These are phyloP conservation scores for Psettodes erumei DNA, from an alignment of 2,113 vertebrate genomes.

Conservation along the genomic window DNA sequence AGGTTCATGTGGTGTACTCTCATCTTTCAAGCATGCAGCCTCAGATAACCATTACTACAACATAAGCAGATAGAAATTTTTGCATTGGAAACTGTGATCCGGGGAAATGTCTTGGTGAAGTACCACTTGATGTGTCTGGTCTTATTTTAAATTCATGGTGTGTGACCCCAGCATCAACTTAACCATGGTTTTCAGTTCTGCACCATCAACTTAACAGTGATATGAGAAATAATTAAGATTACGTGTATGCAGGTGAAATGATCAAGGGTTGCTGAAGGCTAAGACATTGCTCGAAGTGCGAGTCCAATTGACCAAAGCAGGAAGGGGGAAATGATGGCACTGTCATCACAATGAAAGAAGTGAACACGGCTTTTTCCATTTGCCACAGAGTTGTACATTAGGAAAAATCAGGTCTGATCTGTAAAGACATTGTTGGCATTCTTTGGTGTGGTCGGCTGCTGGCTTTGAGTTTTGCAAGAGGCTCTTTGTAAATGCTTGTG, in stretches of 20 bases:
- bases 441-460: neutral
- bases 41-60: constrained; percentile 15
- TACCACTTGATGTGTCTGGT: constrained; percentile 2
- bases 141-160: constrained; percentile 11
- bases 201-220: neutral
- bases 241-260: neutral
- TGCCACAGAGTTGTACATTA: neutral
- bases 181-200: neutral
- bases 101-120: constrained; percentile 8
- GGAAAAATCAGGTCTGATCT: neutral
- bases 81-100: constrained; percentile 24
- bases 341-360: neutral
- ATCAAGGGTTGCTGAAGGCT: neutral
- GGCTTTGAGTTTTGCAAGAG: constrained; percentile 8
- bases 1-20: constrained; percentile 22
- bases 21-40: constrained; percentile 35
- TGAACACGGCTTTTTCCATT: neutral
- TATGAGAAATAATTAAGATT: neutral
- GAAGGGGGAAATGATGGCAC: neutral
- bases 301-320: neutral
- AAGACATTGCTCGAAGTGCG: neutral
- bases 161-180: constrained; percentile 5
- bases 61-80: constrained; percentile 1
- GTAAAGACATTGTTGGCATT: neutral
- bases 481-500: neutral